phyloP scores from a whole-genome alignment of 2,888 invertebrate species.

The Zeuzera pyrina region DNA sequence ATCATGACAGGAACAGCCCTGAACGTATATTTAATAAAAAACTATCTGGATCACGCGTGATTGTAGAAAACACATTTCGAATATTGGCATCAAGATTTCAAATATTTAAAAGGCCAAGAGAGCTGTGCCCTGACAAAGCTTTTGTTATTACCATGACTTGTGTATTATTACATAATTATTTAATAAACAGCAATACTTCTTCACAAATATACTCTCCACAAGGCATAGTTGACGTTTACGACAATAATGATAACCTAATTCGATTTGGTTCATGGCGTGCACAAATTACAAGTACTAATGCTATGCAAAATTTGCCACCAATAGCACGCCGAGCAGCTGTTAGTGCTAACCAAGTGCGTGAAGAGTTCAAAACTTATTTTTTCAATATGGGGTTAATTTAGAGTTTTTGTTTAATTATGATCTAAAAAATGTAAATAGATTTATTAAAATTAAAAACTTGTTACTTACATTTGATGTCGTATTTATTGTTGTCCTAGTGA shows the following conservation, averaged over 20 bases:
- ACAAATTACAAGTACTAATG: slow-evolving; percentile 2
- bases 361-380: slow-evolving; percentile 8
- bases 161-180: background rate
- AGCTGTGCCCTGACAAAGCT: slow-evolving; percentile 1
- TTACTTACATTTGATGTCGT: slow-evolving; percentile 10
- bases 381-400: slow-evolving; percentile 8
- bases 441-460: slow-evolving; percentile 6
- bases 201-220: slow-evolving; percentile 2
- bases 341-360: slow-evolving; percentile 7
- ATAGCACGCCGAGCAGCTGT: slow-evolving; percentile 6
- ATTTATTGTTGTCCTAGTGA: slow-evolving; percentile 9
- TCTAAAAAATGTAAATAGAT: slow-evolving; percentile 2
- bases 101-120: slow-evolving; percentile 9
- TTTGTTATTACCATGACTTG: too few species aligned
- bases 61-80: slow-evolving; percentile 13
- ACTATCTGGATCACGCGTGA: slow-evolving; percentile 8
- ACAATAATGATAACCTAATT: slow-evolving; percentile 1
- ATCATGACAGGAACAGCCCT: slow-evolving; percentile 6
- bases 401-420: slow-evolving; percentile 4
- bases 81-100: slow-evolving; percentile 5
- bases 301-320: slow-evolving; percentile 2
- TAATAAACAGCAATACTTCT: slow-evolving; percentile 2
- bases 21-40: slow-evolving; percentile 8
- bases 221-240: slow-evolving; percentile 2
- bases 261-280: slow-evolving; percentile 1